phyloP scores from a whole-genome alignment of 2,113 vertebrate species.

The Gymnorhina tibicen region DNA sequence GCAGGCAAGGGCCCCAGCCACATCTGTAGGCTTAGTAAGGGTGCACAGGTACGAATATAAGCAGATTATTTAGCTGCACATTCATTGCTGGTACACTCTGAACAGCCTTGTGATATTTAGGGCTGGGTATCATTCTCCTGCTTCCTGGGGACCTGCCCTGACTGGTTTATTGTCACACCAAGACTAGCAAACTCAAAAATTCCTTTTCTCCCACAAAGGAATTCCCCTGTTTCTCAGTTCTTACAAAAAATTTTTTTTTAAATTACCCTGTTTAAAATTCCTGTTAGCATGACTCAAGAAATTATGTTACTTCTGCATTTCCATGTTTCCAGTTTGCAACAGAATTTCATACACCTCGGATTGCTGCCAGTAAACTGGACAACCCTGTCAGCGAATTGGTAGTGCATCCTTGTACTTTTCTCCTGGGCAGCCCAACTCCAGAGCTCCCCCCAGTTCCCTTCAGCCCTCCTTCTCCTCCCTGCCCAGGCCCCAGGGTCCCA shows the following conservation, averaged over 20 bases:
- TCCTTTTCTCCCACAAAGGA: not conserved
- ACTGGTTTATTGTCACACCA: not conserved
- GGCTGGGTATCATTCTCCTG: not conserved
- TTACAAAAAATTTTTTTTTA: not conserved
- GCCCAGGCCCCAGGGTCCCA: not conserved
- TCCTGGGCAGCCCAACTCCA: not conserved
- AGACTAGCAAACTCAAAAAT: not conserved
- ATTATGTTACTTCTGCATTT: slow-evolving; percentile 40
- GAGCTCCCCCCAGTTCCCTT: not conserved
- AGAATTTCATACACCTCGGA: not conserved
- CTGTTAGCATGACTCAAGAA: not conserved
- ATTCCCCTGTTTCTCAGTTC: slow-evolving; percentile 11
- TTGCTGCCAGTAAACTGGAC: not conserved
- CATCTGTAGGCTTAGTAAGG: fast-evolving
- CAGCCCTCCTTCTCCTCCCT: not conserved
- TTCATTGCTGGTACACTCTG: not conserved
- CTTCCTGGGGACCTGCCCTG: not conserved
- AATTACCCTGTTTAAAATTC: slow-evolving; percentile 2
- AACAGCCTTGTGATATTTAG: not conserved
- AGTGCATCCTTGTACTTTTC: not conserved
- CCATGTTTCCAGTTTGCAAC: not conserved
- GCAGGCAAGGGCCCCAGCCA: not conserved
- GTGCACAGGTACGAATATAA: not conserved
- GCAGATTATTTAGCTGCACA: not conserved
- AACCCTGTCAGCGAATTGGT: not conserved